A percentile compares a stretch with the other conserved stretches of the same genome.
phyloP scores from a whole-genome alignment of 2,888 invertebrate species.

The Gnatocerus cornutus region DNA sequence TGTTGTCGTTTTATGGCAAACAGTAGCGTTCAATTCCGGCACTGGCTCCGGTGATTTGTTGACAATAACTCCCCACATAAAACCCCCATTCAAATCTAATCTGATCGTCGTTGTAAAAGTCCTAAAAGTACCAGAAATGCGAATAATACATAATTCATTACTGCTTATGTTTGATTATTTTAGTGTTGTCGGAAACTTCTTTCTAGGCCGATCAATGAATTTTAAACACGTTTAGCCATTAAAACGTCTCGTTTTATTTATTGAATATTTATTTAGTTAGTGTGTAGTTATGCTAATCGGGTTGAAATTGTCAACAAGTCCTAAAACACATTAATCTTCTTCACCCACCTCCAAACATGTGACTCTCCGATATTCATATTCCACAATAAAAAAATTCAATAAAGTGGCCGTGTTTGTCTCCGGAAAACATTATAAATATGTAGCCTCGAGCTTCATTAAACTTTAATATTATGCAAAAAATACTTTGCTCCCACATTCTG shows the following conservation, averaged over 20 bases:
- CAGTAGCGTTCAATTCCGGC: neutral
- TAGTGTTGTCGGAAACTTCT: neutral
- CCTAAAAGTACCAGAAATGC: conserved; percentile 13
- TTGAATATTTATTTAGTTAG: conserved; percentile 29
- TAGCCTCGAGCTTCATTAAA: conserved; percentile 44
- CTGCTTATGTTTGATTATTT: conserved; percentile 23
- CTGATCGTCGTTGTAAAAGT: conserved; percentile 15
- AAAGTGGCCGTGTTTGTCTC: conserved; percentile 28
- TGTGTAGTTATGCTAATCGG: conserved; percentile 39
- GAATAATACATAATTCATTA: conserved; percentile 24
- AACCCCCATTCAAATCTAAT: conserved; percentile 14
- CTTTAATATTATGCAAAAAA: conserved; percentile 51
- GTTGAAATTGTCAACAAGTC: conserved; percentile 37
- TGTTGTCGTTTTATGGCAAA: neutral
- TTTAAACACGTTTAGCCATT: conserved; percentile 5
- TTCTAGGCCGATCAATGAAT: conserved; percentile 22
- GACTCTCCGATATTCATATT: conserved; percentile 17
- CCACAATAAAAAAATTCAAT: conserved; percentile 37
- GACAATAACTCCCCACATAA: conserved; percentile 23
- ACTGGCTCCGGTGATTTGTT: conserved; percentile 5
- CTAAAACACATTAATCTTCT: conserved; percentile 35
- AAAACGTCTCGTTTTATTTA: conserved; percentile 28
- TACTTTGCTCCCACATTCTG: conserved; percentile 45
- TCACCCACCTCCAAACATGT: conserved; percentile 21
- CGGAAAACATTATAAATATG: conserved; percentile 43